Base-by-base conservation (phyloP, 2,888 invertebrate genomes). In the Luperina nickerlii region DNA sequence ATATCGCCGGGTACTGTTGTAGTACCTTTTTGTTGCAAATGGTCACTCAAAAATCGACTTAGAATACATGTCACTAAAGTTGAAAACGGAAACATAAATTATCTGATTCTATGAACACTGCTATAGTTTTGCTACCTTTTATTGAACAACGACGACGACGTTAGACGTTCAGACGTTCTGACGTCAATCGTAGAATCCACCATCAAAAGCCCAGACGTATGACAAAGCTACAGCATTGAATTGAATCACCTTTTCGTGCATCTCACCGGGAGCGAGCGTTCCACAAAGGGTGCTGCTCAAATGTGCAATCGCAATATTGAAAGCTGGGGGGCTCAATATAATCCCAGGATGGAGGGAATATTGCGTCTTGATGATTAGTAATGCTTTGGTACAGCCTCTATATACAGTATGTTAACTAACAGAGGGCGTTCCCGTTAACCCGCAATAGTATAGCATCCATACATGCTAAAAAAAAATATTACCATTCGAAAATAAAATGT, bases 161-260 rank as follows among this genome's bases (percentile, higher is more conserved):
- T 48, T 48, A 48, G 48, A 48, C 48, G 48, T 57, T 66, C 57
- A n/a, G 54, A 80, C 66, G 4, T 74, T 48, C 60, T 57, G 57
- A 72, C 48, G 32, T 57, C 75, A 38, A 38, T 62, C 27, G 32
- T 20, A 15, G 82, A 78, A 75, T 65, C n/a, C 8, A 6, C 42
- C 27, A 20, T 42, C 70, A 71, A 76, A 79, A 74, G 76, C 62
- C 62, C 65, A 78, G 67, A 76, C 68, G n/a, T 60, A 63, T 63
- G 57, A 76, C 68, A 79, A 76, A 83, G 83, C 51, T 42, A 15
- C 60, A 73, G 60, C 45, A 71, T 73, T 72, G 68, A 74, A 86
- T 87, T 69, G 79, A 74, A 85, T 71, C 76, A 68, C 71, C 70
- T 84, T 78, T 85, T 74, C 76, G 78, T 71, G 65, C 54, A 38